Conservation (phyloP, 2,888 invertebrate species). For the Caenorhabditis japonica region DNA sequence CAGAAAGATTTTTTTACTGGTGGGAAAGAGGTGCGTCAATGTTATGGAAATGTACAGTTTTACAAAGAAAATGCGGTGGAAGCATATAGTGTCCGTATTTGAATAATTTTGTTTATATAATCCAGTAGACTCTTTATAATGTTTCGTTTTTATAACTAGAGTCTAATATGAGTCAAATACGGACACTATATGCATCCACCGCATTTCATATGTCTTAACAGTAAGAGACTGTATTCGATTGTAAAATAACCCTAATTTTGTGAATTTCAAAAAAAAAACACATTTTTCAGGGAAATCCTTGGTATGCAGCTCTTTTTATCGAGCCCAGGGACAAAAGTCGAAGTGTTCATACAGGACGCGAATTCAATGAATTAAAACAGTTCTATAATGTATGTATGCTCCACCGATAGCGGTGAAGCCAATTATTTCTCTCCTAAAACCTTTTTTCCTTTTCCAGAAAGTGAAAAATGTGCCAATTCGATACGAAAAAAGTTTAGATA, state of each 20-base stretch:
- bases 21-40: slow-evolving; percentile 49
- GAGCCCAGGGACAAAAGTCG: slow-evolving; percentile 36
- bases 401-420: no score
- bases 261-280: neutral
- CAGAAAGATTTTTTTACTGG: slow-evolving; percentile 60
- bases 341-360: slow-evolving; percentile 24
- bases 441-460: slow-evolving; percentile 20
- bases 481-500: slow-evolving; percentile 20
- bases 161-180: no score
- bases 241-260: neutral
- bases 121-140: no score
- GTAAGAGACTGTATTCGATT: neutral
- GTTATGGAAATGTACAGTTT: no score
- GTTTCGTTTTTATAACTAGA: neutral
- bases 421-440: neutral
- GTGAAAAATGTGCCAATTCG: slow-evolving; percentile 30
- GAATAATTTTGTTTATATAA: no score
- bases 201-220: no score
- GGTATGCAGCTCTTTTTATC: slow-evolving; percentile 66
- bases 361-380: slow-evolving; percentile 54
- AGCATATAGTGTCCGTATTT: no score
- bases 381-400: slow-evolving; percentile 56
- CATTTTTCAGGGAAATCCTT: slow-evolving; percentile 62
- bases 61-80: no score
- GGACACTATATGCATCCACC: no score